Conservation (phyloP, 2,888 invertebrate species). For the Chymomyza amoena region DNA sequence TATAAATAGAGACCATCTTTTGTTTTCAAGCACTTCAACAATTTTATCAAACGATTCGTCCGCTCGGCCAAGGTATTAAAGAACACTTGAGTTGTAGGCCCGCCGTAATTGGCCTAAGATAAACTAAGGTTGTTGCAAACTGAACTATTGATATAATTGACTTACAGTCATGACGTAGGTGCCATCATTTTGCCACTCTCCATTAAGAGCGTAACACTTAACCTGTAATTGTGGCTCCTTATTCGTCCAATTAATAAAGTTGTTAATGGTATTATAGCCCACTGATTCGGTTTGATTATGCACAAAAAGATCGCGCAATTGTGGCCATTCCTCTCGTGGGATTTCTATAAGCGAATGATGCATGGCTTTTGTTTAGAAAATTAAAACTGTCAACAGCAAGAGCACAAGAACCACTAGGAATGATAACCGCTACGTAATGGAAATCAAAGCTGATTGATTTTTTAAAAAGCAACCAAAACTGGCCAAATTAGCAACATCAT, state of each 20-base stretch:
- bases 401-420: not conserved
- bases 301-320: slow-evolving; percentile 35
- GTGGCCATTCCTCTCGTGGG: slow-evolving; percentile 36
- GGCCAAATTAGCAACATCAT: too few relatives aligned
- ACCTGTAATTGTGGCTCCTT: slow-evolving; percentile 45
- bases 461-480: too few relatives aligned
- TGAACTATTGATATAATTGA: not conserved
- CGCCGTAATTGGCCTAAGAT: slow-evolving; percentile 13
- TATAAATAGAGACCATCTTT: not conserved
- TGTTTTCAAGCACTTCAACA: slow-evolving; percentile 51
- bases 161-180: slow-evolving; percentile 73
- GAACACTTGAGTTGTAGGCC: slow-evolving; percentile 8
- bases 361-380: not conserved
- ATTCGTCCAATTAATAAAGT: slow-evolving; percentile 60
- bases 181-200: slow-evolving; percentile 73
- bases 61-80: slow-evolving; percentile 64
- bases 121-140: not conserved
- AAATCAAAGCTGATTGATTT: too few relatives aligned
- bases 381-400: not conserved
- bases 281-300: slow-evolving; percentile 31
- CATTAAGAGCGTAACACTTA: slow-evolving; percentile 67
- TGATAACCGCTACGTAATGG: too few relatives aligned
- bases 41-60: slow-evolving; percentile 47
- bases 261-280: slow-evolving; percentile 57
- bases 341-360: slow-evolving; percentile 39